Percentiles rank a stretch among this genome's conserved stretches.
Conservation (phyloP, 2,888 invertebrate species). For the Gisinianus flammeolus region DNA sequence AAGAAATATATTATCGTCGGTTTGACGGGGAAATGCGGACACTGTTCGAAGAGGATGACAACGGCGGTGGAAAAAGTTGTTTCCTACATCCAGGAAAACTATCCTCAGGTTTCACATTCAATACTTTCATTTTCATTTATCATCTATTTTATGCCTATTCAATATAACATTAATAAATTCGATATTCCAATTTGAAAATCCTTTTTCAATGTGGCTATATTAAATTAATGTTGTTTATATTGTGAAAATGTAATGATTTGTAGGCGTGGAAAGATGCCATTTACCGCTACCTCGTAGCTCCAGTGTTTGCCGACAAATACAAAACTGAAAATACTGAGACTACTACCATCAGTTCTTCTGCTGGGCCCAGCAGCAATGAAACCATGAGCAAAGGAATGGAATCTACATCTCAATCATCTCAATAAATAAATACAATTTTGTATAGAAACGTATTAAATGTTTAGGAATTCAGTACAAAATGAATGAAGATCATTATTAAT, state of each 20-base stretch:
- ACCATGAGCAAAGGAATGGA: too few species aligned
- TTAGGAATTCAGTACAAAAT: too few species aligned
- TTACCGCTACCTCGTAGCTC: constrained; percentile 27
- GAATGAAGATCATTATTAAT: too few species aligned
- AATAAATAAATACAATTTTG: too few species aligned
- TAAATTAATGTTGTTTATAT: too few species aligned
- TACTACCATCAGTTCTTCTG: too few species aligned
- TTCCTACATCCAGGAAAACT: constrained; percentile 33
- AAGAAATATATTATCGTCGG: constrained; percentile 32
- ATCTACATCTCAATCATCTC: too few species aligned
- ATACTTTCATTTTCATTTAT: background rate
- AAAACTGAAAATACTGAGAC: background rate
- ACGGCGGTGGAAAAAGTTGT: constrained; percentile 29
- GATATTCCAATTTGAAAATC: too few species aligned
- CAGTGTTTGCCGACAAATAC: constrained; percentile 11
- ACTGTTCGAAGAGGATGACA: constrained; percentile 28
- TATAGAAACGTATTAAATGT: too few species aligned
- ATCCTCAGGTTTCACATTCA: constrained; percentile 29
- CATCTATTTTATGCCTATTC: background rate
- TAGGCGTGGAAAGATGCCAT: constrained; percentile 43
- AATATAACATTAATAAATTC: too few species aligned
- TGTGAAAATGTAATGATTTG: background rate
- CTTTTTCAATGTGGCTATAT: too few species aligned
- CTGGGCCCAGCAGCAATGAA: too few species aligned
- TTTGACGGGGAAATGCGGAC: constrained; percentile 27